Conservation (phyloP, 2,888 invertebrate genomes). For the Toxonevra muliebris region DNA sequence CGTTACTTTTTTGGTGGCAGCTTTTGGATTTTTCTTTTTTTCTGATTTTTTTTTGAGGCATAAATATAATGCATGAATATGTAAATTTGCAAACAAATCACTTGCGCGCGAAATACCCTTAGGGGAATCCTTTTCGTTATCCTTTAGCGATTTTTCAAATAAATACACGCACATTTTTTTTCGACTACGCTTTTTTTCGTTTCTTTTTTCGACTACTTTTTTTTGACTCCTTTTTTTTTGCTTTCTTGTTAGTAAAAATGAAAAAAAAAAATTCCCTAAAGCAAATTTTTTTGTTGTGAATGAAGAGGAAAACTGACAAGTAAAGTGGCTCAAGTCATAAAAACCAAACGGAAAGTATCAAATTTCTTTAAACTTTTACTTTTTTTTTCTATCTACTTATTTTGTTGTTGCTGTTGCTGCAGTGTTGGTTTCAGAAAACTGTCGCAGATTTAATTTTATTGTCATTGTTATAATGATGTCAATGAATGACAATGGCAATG, state of each 20-base stretch:
- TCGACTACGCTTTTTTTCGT: no score
- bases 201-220: no score
- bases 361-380: slow-evolving; percentile 41
- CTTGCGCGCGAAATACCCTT: slow-evolving; percentile 46
- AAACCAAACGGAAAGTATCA: slow-evolving; percentile 40
- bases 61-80: slow-evolving; percentile 48
- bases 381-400: slow-evolving; percentile 22
- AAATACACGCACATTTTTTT: background rate
- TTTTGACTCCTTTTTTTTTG: no score
- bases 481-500: slow-evolving; percentile 41
- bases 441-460: slow-evolving; percentile 43
- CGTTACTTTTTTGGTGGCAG: no score
- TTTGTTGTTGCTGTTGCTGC: slow-evolving; percentile 17
- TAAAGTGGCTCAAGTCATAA: slow-evolving; percentile 30
- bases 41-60: slow-evolving; percentile 23
- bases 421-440: slow-evolving; percentile 19
- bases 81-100: slow-evolving; percentile 62
- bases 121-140: slow-evolving; percentile 34
- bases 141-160: slow-evolving; percentile 29
- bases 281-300: slow-evolving; percentile 1
- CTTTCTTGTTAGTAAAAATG: no score
- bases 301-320: slow-evolving; percentile 39
- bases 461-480: slow-evolving; percentile 34
- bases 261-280: slow-evolving; percentile 24
- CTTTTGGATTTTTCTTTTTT: no score